These are phyloP conservation scores for Oryzias javanicus DNA, from an alignment of 2,113 vertebrate species.

Conservation along the genomic window DNA sequence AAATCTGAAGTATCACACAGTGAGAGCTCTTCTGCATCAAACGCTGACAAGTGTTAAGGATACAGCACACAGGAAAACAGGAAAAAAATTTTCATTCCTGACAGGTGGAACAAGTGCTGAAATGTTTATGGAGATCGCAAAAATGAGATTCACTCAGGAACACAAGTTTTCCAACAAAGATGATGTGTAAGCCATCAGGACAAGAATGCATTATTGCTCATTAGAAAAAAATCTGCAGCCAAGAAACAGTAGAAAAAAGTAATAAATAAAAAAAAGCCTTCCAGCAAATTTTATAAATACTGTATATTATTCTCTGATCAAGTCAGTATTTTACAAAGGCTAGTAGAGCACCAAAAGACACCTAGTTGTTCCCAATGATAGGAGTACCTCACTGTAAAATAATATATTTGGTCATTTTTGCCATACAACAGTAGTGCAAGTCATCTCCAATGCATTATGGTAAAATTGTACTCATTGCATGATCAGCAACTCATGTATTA, in stretches of 20 bases:
- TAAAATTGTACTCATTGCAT: too few relatives aligned
- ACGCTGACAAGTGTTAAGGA: constrained; percentile 59
- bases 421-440: too few relatives aligned
- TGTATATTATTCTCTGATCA: constrained; percentile 13
- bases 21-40: constrained; percentile 21
- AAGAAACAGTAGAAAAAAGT: not conserved
- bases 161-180: constrained; percentile 26
- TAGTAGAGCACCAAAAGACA: too few relatives aligned
- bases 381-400: too few relatives aligned
- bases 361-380: too few relatives aligned
- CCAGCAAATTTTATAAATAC: not conserved
- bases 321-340: constrained; percentile 25
- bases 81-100: constrained; percentile 34
- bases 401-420: too few relatives aligned
- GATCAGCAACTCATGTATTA: too few relatives aligned
- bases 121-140: constrained; percentile 43
- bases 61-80: constrained; percentile 27
- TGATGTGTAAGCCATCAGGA: constrained; percentile 4
- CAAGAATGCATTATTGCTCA: not conserved
- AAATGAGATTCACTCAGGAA: constrained; percentile 23
- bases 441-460: too few relatives aligned
- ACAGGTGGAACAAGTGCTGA: constrained; percentile 54
- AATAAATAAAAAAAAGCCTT: not conserved
- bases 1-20: constrained; percentile 23
- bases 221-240: not conserved